These are phyloP conservation scores for Alsophila aescularia DNA, from an alignment of 2,888 invertebrate genomes.

Conservation along the genomic window DNA sequence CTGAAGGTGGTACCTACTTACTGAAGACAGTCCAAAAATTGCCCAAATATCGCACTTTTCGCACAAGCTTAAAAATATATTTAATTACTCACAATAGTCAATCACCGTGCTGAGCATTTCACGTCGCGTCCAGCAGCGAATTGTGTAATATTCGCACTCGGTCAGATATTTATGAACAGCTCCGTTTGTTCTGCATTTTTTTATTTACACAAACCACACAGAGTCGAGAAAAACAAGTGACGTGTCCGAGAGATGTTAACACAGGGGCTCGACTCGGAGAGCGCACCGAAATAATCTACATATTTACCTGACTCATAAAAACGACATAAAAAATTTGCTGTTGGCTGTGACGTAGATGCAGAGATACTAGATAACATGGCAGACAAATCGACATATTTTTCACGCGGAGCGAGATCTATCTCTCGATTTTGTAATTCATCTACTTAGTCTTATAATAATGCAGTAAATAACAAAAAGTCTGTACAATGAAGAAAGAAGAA, in stretches of 20 bases:
- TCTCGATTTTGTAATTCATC: no score
- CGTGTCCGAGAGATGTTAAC: constrained; percentile 23
- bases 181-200: constrained; percentile 13
- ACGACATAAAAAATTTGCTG: constrained; percentile 6
- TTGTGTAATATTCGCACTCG: constrained; percentile 13
- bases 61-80: background rate
- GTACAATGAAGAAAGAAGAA: no score
- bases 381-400: background rate
- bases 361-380: constrained; percentile 1
- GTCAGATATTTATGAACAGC: constrained; percentile 17
- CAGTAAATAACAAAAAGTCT: no score
- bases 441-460: no score
- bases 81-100: constrained; percentile 23
- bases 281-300: constrained; percentile 16
- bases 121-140: constrained; percentile 14
- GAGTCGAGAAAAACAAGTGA: constrained; percentile 31
- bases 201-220: constrained; percentile 18
- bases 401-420: no score
- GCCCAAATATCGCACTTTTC: background rate
- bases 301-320: constrained; percentile 19
- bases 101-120: constrained; percentile 27
- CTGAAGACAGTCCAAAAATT: no score
- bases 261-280: constrained; percentile 31
- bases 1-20: no score
- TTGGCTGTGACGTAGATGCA: constrained; percentile 8